These are phyloP conservation scores for Oryzias sinensis DNA, from an alignment of 2,797 vertebrate species.

Conservation along the genomic window DNA sequence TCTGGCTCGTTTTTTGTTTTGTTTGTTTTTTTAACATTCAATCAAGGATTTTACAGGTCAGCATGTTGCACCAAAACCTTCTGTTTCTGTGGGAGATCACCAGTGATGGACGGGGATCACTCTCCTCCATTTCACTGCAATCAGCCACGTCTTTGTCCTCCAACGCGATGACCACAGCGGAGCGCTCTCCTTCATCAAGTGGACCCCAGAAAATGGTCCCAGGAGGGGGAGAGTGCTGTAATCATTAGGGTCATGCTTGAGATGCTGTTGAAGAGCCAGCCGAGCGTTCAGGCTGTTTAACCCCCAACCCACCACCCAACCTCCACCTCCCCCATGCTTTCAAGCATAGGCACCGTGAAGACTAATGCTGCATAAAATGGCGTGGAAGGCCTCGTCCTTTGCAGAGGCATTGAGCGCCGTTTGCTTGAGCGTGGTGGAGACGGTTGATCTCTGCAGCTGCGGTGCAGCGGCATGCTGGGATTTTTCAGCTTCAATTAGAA, in stretches of 20 bases:
- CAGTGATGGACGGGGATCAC: conserved; percentile 70
- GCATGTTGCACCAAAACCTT: conserved; percentile 50
- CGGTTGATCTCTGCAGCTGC: conserved; percentile 4
- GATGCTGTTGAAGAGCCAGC: conserved; percentile 54
- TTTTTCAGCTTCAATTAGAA: conserved; percentile 40
- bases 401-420: conserved; percentile 49
- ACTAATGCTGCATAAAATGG: conserved; percentile 77
- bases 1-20: no score
- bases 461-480: conserved; percentile 30
- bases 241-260: conserved; percentile 69
- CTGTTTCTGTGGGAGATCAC: conserved; percentile 38
- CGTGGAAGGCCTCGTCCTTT: conserved; percentile 49
- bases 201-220: conserved; percentile 50
- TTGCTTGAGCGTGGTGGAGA: conserved; percentile 44
- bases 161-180: conserved; percentile 52
- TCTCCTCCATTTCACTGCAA: conserved; percentile 46
- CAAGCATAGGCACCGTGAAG: conserved; percentile 46
- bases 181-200: conserved; percentile 35
- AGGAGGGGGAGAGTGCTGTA: conserved; percentile 40
- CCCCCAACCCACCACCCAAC: conserved; percentile 34
- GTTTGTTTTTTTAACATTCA: no score
- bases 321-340: neutral
- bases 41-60: conserved; percentile 44
- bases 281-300: conserved; percentile 62
- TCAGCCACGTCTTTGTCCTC: conserved; percentile 43